Conservation (phyloP, 2,797 vertebrate genomes). For the Gymnocypris eckloni region DNA sequence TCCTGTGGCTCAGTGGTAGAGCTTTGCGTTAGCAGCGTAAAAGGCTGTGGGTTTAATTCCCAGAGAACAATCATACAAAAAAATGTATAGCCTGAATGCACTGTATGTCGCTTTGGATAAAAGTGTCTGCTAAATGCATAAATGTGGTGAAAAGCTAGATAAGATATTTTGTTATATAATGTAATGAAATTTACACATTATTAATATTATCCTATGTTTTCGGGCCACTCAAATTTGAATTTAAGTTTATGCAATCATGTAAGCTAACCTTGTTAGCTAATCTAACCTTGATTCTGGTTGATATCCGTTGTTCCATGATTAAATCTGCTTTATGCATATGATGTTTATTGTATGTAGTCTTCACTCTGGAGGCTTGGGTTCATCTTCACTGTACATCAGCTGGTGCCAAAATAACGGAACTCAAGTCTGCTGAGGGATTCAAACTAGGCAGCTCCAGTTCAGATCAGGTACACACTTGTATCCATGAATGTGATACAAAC, state of each 20-base stretch:
- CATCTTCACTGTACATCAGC: conserved; percentile 25
- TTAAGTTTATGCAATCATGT: not conserved
- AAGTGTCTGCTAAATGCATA: not conserved
- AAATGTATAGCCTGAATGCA: too few relatives aligned
- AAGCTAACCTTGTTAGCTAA: not conserved
- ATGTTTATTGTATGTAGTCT: conserved; percentile 44
- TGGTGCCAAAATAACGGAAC: not conserved
- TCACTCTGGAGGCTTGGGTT: conserved; percentile 54
- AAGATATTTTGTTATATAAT: not conserved
- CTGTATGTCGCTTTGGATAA: too few relatives aligned
- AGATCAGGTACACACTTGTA: conserved; percentile 40
- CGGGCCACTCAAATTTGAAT: not conserved
- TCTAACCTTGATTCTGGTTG: not conserved
- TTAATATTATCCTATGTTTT: not conserved
- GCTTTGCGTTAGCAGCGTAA: too few relatives aligned
- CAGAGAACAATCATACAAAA: too few relatives aligned
- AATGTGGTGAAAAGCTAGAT: not conserved
- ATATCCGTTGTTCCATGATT: not conserved
- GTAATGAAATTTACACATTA: not conserved
- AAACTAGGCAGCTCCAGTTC: not conserved
- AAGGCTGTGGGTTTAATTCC: too few relatives aligned
- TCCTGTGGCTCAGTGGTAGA: too few relatives aligned
- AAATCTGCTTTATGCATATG: not conserved
- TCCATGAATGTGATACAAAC: not conserved
- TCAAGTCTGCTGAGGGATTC: not conserved